phyloP scores from a whole-genome alignment of 2,113 vertebrate genomes.

The Alexandromys fortis region DNA sequence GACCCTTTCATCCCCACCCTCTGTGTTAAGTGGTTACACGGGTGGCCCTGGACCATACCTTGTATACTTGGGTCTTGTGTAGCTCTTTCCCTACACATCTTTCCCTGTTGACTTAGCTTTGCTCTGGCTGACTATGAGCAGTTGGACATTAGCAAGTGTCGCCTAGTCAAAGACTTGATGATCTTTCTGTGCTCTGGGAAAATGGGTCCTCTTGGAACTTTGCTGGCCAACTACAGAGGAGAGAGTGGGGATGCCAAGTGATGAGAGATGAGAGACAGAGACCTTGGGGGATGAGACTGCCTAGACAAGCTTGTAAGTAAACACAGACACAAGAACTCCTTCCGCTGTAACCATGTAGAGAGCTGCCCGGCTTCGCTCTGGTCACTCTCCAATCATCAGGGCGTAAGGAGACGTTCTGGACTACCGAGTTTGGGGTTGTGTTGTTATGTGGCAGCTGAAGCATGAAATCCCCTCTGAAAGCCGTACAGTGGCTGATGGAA shows the following conservation, averaged over 20 bases:
- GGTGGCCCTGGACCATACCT: neutral
- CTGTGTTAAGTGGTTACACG: rapidly evolving
- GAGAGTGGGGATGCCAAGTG: neutral
- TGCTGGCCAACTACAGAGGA: neutral
- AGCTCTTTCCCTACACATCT: no score
- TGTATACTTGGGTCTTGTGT: rapidly evolving
- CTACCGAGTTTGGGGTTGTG: neutral
- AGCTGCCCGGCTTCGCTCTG: neutral
- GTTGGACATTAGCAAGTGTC: neutral
- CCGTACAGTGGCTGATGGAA: neutral
- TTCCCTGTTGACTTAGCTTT: neutral
- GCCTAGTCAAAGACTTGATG: neutral
- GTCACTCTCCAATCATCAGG: neutral
- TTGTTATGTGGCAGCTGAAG: neutral
- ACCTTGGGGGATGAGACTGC: neutral
- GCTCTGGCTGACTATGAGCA: neutral
- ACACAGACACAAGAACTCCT: neutral
- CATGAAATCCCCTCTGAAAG: neutral
- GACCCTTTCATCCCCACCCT: neutral
- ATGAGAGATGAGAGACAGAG: neutral
- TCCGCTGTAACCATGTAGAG: neutral
- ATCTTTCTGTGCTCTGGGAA: neutral
- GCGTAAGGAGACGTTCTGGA: neutral
- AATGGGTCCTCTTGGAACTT: neutral
- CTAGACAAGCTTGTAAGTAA: neutral